phyloP scores from a whole-genome alignment of 1,140 invertebrate species.

The Scylla paramamosain region DNA sequence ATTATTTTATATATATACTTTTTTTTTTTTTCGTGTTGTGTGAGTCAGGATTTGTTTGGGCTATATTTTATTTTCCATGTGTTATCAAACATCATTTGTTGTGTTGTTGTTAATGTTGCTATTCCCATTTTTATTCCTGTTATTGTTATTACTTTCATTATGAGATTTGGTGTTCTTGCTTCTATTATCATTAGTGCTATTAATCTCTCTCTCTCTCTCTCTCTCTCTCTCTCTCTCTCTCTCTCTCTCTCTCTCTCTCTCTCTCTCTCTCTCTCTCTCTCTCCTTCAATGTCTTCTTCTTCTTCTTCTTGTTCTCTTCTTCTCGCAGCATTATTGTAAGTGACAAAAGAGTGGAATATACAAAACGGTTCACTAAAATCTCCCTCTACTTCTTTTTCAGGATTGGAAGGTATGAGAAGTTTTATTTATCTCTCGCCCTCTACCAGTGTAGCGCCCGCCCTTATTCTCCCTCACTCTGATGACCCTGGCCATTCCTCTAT shows the following conservation, averaged over 20 bases:
- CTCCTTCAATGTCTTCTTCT: neutral
- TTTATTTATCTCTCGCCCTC: neutral
- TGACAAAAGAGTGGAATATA: neutral
- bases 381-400: conserved; percentile 6
- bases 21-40: no score
- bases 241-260: neutral
- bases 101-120: no score
- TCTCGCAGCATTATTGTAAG: neutral
- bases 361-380: neutral
- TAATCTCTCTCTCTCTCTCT: neutral
- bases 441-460: neutral
- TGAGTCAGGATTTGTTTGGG: no score
- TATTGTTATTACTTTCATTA: no score
- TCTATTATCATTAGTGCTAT: no score
- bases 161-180: no score
- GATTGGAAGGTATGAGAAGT: conserved; percentile 49
- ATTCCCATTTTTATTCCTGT: no score
- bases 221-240: neutral
- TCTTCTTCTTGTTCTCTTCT: neutral
- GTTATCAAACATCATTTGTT: no score
- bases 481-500: no score
- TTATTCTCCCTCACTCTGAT: neutral
- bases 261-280: neutral
- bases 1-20: no score
- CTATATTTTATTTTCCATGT: no score